phyloP scores from a whole-genome alignment of 2,113 vertebrate species.

The Hystrix cristata region DNA sequence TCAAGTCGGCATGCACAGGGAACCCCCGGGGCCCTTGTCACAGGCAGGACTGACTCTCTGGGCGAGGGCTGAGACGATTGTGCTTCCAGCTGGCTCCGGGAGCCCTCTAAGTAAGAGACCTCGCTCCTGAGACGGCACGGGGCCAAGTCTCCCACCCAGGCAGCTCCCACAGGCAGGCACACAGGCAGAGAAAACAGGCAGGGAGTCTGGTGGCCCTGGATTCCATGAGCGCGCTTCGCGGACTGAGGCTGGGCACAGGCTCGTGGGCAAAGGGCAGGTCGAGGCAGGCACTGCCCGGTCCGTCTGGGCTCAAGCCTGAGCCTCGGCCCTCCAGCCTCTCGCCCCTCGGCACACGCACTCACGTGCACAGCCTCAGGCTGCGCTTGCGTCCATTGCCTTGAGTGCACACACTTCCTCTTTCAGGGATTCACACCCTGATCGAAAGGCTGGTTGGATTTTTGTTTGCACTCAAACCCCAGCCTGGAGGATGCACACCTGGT shows the following conservation, averaged over 20 bases:
- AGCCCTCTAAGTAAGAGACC: background rate
- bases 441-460: too few relatives aligned
- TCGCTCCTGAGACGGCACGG: accelerated
- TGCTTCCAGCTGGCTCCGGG: background rate
- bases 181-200: background rate
- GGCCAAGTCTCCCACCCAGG: background rate
- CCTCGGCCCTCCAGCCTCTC: background rate
- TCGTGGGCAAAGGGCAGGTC: background rate
- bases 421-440: background rate
- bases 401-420: background rate
- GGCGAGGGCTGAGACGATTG: background rate
- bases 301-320: too few relatives aligned
- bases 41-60: background rate
- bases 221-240: background rate
- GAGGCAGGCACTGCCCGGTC: background rate
- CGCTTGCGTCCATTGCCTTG: background rate
- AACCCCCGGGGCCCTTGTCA: too few relatives aligned
- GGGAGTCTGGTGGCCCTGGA: background rate
- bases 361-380: background rate
- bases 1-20: background rate
- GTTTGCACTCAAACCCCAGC: background rate
- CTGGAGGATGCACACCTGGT: background rate
- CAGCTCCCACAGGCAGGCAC: background rate
- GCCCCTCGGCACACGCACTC: background rate
- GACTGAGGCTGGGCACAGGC: background rate